These are phyloP conservation scores for Upupa epops DNA, from an alignment of 2,113 vertebrate species.

Conservation along the genomic window DNA sequence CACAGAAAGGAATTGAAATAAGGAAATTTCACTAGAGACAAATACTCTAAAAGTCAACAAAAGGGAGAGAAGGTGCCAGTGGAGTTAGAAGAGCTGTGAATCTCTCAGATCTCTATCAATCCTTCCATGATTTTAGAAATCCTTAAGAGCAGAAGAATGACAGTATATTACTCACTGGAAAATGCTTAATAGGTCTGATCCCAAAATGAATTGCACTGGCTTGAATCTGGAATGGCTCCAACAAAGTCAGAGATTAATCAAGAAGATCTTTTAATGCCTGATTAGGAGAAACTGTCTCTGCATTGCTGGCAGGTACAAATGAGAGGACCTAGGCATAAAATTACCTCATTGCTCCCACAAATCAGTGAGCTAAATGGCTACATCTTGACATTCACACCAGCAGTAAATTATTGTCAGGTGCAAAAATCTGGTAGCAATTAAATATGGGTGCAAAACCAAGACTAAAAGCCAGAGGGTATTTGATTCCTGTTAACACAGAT, in stretches of 20 bases:
- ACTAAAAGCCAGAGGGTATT: not conserved
- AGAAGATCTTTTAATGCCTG: conserved; percentile 55
- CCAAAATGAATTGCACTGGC: conserved; percentile 33
- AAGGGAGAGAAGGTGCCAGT: not conserved
- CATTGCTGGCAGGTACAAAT: conserved; percentile 56
- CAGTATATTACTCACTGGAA: conserved; percentile 47
- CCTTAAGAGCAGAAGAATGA: conserved; percentile 32
- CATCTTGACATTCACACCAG: conserved; percentile 8
- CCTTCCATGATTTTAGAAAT: conserved; percentile 18
- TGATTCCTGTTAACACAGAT: not conserved
- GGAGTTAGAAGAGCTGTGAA: conserved; percentile 23
- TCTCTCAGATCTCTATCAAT: conserved; percentile 12
- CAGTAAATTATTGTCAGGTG: conserved; percentile 24
- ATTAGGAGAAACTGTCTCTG: conserved; percentile 48
- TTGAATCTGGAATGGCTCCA: conserved; percentile 54
- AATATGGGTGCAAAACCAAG: not conserved
- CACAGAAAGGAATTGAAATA: conserved; percentile 60
- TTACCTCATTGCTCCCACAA: conserved; percentile 65
- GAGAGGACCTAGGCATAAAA: conserved; percentile 53
- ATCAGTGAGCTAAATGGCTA: conserved; percentile 58
- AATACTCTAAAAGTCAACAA: conserved; percentile 40
- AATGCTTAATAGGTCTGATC: conserved; percentile 42
- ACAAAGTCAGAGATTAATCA: conserved; percentile 59
- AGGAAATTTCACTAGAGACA: conserved; percentile 58
- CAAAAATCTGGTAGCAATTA: conserved; percentile 39